Evolutionary conservation across 2,797 vertebrate species (phyloP).

Genomic region (Catharus ustulatus): DNA sequence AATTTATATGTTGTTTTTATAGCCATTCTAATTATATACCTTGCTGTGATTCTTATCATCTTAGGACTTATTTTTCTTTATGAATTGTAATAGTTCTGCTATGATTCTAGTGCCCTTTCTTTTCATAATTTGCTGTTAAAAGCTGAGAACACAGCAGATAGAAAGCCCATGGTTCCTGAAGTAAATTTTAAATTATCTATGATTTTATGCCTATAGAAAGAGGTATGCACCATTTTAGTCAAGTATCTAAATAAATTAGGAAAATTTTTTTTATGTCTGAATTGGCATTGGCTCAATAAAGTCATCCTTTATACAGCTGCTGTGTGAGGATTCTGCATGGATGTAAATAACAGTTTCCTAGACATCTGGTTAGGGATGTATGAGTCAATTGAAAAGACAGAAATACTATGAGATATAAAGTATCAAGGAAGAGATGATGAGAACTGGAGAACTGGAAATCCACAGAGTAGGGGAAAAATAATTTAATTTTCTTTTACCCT

Average conservation of each 20-base stretch:
- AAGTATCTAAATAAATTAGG: neutral
- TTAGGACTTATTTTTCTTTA: neutral
- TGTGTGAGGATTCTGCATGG: neutral
- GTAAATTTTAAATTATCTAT: neutral
- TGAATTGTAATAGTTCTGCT: neutral
- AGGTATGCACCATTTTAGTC: neutral
- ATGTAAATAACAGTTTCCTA: neutral
- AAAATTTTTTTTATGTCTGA: neutral
- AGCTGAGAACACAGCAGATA: neutral
- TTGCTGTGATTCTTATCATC: constrained; percentile 45
- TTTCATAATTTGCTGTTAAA: neutral
- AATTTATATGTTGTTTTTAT: constrained; percentile 61
- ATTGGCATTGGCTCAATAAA: neutral
- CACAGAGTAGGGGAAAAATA: neutral
- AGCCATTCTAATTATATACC: constrained; percentile 48
- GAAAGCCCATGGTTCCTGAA: neutral
- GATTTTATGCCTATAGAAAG: neutral
- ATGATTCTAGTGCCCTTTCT: neutral
- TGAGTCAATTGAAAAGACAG: neutral
- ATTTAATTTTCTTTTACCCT: neutral
- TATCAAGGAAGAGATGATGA: neutral
- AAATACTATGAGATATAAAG: neutral
- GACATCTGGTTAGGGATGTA: neutral
- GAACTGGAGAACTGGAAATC: neutral
- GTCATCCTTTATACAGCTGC: neutral